Conservation (phyloP, 2,888 invertebrate species). For the Chelonus formosanus region DNA sequence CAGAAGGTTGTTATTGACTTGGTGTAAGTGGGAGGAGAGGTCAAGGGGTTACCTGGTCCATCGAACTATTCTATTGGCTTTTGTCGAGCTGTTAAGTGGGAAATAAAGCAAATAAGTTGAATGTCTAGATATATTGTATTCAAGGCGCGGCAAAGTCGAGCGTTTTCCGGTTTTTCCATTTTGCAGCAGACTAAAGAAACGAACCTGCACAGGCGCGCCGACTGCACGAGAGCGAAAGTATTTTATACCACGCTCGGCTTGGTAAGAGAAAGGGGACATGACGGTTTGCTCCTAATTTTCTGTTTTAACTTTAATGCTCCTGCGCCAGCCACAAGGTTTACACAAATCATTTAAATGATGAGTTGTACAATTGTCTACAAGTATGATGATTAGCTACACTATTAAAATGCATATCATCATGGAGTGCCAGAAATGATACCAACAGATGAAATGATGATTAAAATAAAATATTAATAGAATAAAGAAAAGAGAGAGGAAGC, state of each 20-base stretch:
- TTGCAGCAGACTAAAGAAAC: constrained; percentile 16
- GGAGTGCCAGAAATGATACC: too few species aligned
- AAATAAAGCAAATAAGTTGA: not conserved
- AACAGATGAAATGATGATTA: constrained; percentile 2
- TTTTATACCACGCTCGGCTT: constrained; percentile 64
- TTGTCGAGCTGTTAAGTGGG: too few species aligned
- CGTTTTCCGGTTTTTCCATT: constrained; percentile 37
- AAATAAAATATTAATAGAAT: not conserved
- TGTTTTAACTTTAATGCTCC: constrained; percentile 49
- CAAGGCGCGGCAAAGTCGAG: constrained; percentile 32
- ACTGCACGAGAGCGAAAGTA: constrained; percentile 63
- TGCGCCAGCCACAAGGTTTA: constrained; percentile 7
- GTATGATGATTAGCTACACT: not conserved
- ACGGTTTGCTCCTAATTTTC: constrained; percentile 63
- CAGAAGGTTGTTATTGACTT: constrained; percentile 1
- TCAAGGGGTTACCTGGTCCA: not conserved
- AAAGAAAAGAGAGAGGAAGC: constrained; percentile 21
- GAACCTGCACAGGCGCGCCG: constrained; percentile 5
- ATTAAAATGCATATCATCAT: too few species aligned
- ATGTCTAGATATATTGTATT: not conserved
- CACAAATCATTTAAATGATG: not conserved
- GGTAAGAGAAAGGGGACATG: constrained; percentile 65
- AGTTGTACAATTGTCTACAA: not conserved
- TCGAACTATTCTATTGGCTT: not conserved
- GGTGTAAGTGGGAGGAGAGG: not conserved